Base-by-base conservation (phyloP, 2,113 vertebrate genomes). In the Picathartes gymnocephalus region DNA sequence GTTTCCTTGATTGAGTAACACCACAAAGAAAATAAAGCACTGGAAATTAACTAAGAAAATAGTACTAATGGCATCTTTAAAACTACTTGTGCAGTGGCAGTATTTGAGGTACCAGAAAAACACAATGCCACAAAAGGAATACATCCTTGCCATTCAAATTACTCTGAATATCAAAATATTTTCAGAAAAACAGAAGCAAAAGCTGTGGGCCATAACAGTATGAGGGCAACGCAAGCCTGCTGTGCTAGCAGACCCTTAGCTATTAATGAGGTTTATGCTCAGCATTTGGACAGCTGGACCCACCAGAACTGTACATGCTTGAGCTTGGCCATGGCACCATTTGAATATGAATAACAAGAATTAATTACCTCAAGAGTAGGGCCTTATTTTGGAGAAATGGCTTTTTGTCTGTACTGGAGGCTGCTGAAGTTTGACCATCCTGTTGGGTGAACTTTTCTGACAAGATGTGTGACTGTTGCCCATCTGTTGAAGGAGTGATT, bases 401-500 rank as follows among this genome's bases (percentile, higher is more conserved):
- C 53, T 69, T 86, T 95, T 96, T 95, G 85, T 94, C 45, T 30
- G 25, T 62, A 39, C 8, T 0, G 0, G 47, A n/a, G 54, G 33
- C 42, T 90, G 71, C 65, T 70, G 50, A 76, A 81, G 42, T 68
- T 42, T 47, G 30, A 20, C 39, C 0, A 0, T 90, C 79, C 47
- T 16, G 20, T 83, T 56, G 23, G 58, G 48, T 77, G 65, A 87
- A 42, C 27, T 68, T 83, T 65, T 72, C 79, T 48, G 19, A 23
- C 0, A 1, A 62, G 90, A 60, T 19, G n/a, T 28, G 15, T 61
- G 58, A 28, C 17, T 77, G 25, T 56, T 85, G 71, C 58, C 77
- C 90, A 85, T 94, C 81, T 96, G 88, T 83, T 82, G 56, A 81
- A 90, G 60, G 47, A 82, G 72, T 3, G 23, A 64, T 91, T 86